A percentile compares a stretch with the other conserved stretches of the same genome.
Evolutionary conservation across 2,888 invertebrate genomes (phyloP).

Genomic region (Eristalis intricaria): DNA sequence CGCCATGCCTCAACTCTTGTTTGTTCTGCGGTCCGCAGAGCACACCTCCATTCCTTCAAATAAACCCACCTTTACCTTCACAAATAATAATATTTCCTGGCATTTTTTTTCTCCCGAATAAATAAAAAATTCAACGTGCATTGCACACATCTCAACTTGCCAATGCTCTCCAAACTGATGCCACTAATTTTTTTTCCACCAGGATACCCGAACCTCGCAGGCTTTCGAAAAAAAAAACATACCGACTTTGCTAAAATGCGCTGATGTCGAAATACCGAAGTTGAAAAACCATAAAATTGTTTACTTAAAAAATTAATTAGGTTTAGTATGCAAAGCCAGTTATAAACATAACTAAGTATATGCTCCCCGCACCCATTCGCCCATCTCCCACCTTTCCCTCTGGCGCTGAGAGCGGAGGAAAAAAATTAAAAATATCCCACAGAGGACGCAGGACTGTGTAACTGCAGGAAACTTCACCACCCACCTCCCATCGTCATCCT

Average conservation of each 20-base stretch:
- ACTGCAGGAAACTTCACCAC: slow-evolving; percentile 23
- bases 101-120: slow-evolving; percentile 2
- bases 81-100: neutral
- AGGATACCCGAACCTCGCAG: neutral
- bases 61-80: neutral
- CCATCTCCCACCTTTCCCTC: neutral
- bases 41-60: neutral
- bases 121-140: neutral
- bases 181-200: neutral
- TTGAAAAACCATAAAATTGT: slow-evolving; percentile 52
- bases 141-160: slow-evolving; percentile 22
- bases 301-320: slow-evolving; percentile 59
- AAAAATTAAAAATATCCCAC: slow-evolving; percentile 14
- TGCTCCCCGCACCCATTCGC: neutral
- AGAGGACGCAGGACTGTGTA: slow-evolving; percentile 8
- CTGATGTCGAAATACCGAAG: slow-evolving; percentile 18
- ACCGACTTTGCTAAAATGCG: slow-evolving; percentile 24
- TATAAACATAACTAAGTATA: slow-evolving; percentile 29
- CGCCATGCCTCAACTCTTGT: neutral
- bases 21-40: neutral
- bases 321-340: slow-evolving; percentile 49
- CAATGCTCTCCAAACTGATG: slow-evolving; percentile 4
- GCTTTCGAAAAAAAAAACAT: neutral
- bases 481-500: neutral
- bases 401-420: neutral